These are phyloP conservation scores for Gryllus longicercus DNA, from an alignment of 2,888 invertebrate species.

Conservation along the genomic window DNA sequence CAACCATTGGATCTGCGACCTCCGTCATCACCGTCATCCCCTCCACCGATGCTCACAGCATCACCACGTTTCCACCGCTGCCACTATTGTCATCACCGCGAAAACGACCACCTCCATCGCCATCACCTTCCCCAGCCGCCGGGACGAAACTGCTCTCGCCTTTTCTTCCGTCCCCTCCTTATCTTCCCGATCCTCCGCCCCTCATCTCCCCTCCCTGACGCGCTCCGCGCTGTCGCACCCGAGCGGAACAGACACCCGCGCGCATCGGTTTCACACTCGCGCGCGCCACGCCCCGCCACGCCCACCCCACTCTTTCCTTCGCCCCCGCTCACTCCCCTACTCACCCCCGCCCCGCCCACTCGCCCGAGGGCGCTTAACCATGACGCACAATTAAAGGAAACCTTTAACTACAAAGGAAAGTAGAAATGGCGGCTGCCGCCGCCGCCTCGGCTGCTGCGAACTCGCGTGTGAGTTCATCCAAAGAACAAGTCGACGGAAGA, in stretches of 20 bases:
- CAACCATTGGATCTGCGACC: too few species aligned
- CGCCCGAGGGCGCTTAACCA: background rate
- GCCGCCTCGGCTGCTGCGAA: background rate
- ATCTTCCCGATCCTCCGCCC: background rate
- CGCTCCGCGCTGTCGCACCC: background rate
- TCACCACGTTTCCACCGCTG: too few species aligned
- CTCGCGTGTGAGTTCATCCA: background rate
- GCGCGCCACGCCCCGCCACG: background rate
- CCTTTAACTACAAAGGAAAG: conserved; percentile 17
- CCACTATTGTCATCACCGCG: too few species aligned
- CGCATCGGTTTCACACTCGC: conserved; percentile 4
- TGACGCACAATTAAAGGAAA: conserved; percentile 10
- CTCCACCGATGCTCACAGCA: too few species aligned
- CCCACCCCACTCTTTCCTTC: background rate
- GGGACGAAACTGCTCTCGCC: background rate
- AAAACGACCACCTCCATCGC: too few species aligned
- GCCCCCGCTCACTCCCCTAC: background rate
- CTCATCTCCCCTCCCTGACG: background rate
- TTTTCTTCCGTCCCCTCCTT: background rate
- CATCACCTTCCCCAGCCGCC: too few species aligned
- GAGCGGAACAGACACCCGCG: background rate
- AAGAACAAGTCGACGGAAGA: conserved; percentile 2
- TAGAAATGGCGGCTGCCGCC: background rate
- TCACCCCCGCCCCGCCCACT: background rate
- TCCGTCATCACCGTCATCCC: too few species aligned